Conservation (phyloP, 2,888 invertebrate genomes). For the Falcaria lacertinaria region DNA sequence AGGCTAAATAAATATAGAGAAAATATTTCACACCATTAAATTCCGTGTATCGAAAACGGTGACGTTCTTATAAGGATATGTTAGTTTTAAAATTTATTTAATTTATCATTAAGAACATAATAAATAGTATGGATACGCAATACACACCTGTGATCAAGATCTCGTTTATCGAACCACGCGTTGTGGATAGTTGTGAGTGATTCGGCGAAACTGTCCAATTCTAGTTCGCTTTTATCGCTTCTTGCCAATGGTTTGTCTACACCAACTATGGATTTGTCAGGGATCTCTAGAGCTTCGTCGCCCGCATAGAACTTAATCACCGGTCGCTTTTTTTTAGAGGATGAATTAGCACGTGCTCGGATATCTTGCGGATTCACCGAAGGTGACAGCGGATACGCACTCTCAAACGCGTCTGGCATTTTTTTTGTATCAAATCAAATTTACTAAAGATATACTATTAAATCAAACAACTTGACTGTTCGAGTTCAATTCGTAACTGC, state of each 20-base stretch:
- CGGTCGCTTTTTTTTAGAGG: slow-evolving; percentile 58
- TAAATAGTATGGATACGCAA: too few relatives aligned
- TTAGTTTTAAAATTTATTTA: too few relatives aligned
- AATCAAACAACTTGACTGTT: slow-evolving; percentile 16
- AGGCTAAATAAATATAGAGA: too few relatives aligned
- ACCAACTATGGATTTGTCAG: slow-evolving; percentile 66
- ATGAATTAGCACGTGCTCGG: slow-evolving; percentile 80
- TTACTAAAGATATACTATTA: slow-evolving; percentile 1
- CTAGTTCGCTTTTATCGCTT: slow-evolving; percentile 68
- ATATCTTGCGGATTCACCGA: slow-evolving; percentile 72
- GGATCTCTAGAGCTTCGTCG: slow-evolving; percentile 65
- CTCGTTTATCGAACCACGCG: slow-evolving; percentile 79
- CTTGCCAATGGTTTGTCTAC: slow-evolving; percentile 55
- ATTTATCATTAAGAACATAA: too few relatives aligned
- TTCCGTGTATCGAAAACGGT: too few relatives aligned
- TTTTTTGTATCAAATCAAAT: slow-evolving; percentile 14
- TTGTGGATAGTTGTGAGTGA: slow-evolving; percentile 65
- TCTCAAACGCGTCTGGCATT: slow-evolving; percentile 81
- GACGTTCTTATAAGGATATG: too few relatives aligned
- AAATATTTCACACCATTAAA: too few relatives aligned
- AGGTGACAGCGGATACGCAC: slow-evolving; percentile 75
- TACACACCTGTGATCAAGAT: slow-evolving; percentile 80
- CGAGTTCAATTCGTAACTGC: slow-evolving; percentile 22
- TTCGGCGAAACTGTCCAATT: slow-evolving; percentile 78
- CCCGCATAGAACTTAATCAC: slow-evolving; percentile 61